A percentile compares a stretch with the other conserved stretches of the same genome.
Evolutionary conservation across 1,140 invertebrate genomes (phyloP).

Genomic region (Popillia japonica): DNA sequence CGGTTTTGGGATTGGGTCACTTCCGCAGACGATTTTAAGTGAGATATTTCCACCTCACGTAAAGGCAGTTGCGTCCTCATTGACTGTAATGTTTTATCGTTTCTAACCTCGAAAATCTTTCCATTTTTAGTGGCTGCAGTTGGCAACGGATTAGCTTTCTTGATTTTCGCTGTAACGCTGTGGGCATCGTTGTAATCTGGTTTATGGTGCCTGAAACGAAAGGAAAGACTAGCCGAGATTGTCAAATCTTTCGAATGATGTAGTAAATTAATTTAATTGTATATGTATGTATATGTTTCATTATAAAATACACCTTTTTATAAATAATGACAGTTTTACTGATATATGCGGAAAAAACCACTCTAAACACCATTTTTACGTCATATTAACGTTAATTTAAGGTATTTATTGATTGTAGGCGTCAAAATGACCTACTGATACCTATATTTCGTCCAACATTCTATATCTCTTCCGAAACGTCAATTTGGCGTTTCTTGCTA

Average conservation of each 20-base stretch:
- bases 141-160: slow-evolving; percentile 74
- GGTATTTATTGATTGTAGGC: too few relatives aligned
- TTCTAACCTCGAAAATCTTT: slow-evolving; percentile 53
- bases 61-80: slow-evolving; percentile 71
- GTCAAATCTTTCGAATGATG: neutral
- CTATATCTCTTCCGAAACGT: too few relatives aligned
- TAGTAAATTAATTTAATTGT: too few relatives aligned
- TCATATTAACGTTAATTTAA: too few relatives aligned
- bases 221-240: slow-evolving; percentile 73
- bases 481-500: too few relatives aligned
- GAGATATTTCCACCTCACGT: slow-evolving; percentile 77
- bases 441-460: too few relatives aligned
- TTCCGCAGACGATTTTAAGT: slow-evolving; percentile 74
- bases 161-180: slow-evolving; percentile 74
- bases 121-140: slow-evolving; percentile 52
- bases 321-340: too few relatives aligned
- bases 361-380: too few relatives aligned
- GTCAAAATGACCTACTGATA: too few relatives aligned
- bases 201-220: slow-evolving; percentile 81
- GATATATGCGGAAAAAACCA: too few relatives aligned
- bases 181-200: slow-evolving; percentile 69
- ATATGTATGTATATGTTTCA: too few relatives aligned
- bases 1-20: slow-evolving; percentile 72
- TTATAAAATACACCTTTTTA: too few relatives aligned
- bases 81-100: slow-evolving; percentile 75